Evolutionary conservation across 1,140 invertebrate genomes (phyloP).

Genomic region (Sweltsa coloradensis): DNA sequence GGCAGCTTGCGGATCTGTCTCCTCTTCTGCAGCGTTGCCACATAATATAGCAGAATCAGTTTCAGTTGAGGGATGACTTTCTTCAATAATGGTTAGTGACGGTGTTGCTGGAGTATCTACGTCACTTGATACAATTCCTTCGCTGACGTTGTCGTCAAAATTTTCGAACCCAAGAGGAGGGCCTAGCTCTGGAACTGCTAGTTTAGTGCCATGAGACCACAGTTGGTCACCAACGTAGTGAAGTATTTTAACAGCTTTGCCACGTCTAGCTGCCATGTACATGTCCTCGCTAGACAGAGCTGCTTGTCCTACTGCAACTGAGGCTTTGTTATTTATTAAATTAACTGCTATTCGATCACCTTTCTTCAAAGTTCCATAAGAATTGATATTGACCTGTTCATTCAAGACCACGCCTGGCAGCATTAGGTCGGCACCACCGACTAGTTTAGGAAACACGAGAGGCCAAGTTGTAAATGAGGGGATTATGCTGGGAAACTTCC

Average conservation of each 20-base stretch:
- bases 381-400: conserved; percentile 26
- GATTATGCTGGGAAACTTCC: conserved; percentile 61
- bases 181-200: conserved; percentile 39
- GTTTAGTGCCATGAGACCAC: conserved; percentile 41
- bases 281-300: conserved; percentile 63
- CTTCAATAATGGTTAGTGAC: too few relatives aligned
- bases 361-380: conserved; percentile 43
- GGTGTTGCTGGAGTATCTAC: too few relatives aligned
- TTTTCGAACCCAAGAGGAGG: conserved; percentile 24
- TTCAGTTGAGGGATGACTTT: too few relatives aligned
- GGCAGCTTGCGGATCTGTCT: conserved; percentile 34
- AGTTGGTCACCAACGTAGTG: conserved; percentile 69
- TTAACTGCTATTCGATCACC: conserved; percentile 54
- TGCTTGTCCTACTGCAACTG: conserved; percentile 64
- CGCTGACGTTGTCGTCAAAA: too few relatives aligned
- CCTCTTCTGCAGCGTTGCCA: too few relatives aligned
- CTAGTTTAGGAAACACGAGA: conserved; percentile 40
- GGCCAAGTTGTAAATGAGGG: conserved; percentile 58
- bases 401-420: conserved; percentile 60
- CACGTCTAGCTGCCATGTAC: conserved; percentile 48
- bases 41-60: too few relatives aligned
- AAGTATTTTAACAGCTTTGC: conserved; percentile 66
- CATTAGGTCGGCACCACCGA: conserved; percentile 68
- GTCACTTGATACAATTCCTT: too few relatives aligned
- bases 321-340: conserved; percentile 51